These are phyloP conservation scores for Drosophila baimaii DNA, from an alignment of 1,140 invertebrate genomes.

Conservation along the genomic window DNA sequence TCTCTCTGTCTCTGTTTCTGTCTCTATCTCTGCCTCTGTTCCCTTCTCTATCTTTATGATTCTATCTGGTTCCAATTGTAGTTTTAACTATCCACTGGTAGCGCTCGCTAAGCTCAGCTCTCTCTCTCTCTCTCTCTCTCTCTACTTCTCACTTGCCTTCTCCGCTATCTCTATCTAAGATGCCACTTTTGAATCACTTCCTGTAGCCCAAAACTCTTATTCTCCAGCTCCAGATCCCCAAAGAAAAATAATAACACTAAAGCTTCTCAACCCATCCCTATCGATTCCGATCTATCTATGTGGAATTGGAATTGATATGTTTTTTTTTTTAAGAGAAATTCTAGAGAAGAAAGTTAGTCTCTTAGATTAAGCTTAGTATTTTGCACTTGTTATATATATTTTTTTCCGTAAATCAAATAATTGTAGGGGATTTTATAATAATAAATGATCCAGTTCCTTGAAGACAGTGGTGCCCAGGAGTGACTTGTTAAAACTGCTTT, in stretches of 20 bases:
- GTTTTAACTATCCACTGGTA: constrained; percentile 57
- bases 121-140: constrained; percentile 36
- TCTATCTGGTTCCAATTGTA: constrained; percentile 43
- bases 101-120: constrained; percentile 42
- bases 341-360: background rate
- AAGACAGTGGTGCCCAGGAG: too few species aligned
- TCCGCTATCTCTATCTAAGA: constrained; percentile 10
- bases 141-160: constrained; percentile 11
- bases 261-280: background rate
- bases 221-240: constrained; percentile 7
- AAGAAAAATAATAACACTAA: background rate
- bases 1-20: constrained; percentile 15
- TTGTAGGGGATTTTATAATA: too few species aligned
- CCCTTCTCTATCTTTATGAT: constrained; percentile 9
- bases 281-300: background rate
- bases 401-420: too few species aligned
- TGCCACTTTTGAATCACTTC: constrained; percentile 25
- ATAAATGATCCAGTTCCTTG: too few species aligned
- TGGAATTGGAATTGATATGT: constrained; percentile 7
- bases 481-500: too few species aligned
- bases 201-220: constrained; percentile 24
- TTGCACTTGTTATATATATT: too few species aligned
- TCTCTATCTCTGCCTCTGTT: constrained; percentile 19
- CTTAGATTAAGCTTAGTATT: background rate
- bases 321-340: too few species aligned